These are phyloP conservation scores for Alligator mississippiensis DNA, from an alignment of 2,113 vertebrate species.

Conservation along the genomic window DNA sequence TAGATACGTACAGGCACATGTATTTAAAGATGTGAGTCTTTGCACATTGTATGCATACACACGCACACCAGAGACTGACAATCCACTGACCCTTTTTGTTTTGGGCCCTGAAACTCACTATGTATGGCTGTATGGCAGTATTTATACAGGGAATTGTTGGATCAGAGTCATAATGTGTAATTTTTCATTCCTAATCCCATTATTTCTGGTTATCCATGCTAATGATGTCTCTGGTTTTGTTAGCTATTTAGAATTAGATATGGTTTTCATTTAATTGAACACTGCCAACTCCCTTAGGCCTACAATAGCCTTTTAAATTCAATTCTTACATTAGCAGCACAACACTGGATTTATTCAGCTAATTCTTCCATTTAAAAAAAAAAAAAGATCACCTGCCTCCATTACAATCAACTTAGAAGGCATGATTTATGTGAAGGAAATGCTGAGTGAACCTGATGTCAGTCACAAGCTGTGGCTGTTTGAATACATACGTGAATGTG, in stretches of 20 bases:
- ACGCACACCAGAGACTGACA: too few relatives aligned
- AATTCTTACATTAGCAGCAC: not conserved
- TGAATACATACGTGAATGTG: not conserved
- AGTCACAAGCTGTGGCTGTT: not conserved
- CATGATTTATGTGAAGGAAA: not conserved
- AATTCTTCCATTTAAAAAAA: slow-evolving; percentile 21
- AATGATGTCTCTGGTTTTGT: slow-evolving; percentile 35
- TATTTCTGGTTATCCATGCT: slow-evolving; percentile 3
- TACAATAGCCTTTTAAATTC: slow-evolving; percentile 21
- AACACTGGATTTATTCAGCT: slow-evolving; percentile 12
- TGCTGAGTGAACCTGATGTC: not conserved
- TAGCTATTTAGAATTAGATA: slow-evolving; percentile 47
- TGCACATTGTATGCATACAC: too few relatives aligned
- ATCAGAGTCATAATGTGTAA: not conserved
- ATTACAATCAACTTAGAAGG: not conserved
- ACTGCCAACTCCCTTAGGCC: slow-evolving; percentile 18
- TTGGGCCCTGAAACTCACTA: not conserved
- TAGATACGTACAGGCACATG: not conserved
- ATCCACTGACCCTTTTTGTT: not conserved
- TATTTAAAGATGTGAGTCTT: too few relatives aligned
- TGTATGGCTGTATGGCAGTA: not conserved
- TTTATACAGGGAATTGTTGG: not conserved
- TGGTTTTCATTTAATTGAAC: slow-evolving; percentile 44
- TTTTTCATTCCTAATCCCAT: slow-evolving; percentile 48
- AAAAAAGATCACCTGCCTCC: not conserved